Evolutionary conservation across 2,797 vertebrate genomes (phyloP).

Genomic region (Vipera latastei): DNA sequence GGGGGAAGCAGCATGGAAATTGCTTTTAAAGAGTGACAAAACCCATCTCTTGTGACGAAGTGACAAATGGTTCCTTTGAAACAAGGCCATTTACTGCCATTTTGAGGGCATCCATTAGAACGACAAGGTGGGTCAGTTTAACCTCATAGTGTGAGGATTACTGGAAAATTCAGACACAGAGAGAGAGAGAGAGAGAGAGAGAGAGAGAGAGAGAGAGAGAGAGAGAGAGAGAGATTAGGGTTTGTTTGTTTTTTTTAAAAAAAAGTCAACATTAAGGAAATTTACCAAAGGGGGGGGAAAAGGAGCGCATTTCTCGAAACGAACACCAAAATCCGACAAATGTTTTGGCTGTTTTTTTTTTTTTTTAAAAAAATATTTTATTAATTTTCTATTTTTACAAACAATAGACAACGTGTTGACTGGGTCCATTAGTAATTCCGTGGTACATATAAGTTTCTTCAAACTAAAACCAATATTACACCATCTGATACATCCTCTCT

Average conservation of each 20-base stretch:
- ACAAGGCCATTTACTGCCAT: constrained; percentile 1
- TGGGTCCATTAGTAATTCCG: too few relatives aligned
- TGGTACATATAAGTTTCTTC: too few relatives aligned
- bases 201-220: background rate
- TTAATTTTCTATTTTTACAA: too few relatives aligned
- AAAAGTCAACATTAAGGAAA: background rate
- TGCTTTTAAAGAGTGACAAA: constrained; percentile 35
- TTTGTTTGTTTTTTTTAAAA: background rate
- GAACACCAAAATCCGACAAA: background rate
- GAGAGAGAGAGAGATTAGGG: background rate
- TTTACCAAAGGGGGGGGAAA: background rate
- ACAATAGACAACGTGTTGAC: too few relatives aligned
- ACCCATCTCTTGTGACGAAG: constrained; percentile 20
- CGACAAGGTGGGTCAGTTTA: background rate
- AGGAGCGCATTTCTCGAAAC: background rate
- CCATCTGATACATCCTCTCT: too few relatives aligned
- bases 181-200: background rate
- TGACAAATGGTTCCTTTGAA: constrained; percentile 14
- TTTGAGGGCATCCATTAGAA: background rate
- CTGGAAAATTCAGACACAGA: background rate
- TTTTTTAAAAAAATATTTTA: too few relatives aligned
- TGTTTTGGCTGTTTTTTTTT: background rate
- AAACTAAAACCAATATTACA: too few relatives aligned
- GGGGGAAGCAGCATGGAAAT: constrained; percentile 36
- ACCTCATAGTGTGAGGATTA: background rate